Base-by-base conservation (phyloP, 2,888 invertebrate genomes). In the Epinotia nisella region DNA sequence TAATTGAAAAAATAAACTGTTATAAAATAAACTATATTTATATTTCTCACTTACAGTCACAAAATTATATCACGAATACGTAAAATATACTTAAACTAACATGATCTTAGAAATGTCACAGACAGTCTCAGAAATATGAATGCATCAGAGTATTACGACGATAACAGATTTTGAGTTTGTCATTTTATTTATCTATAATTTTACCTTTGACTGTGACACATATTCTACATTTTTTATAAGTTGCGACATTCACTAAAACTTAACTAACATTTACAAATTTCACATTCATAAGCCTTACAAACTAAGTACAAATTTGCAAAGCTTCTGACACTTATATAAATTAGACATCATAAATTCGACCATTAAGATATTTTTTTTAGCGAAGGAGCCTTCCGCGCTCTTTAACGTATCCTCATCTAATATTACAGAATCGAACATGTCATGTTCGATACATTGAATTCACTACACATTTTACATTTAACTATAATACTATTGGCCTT, bases 11-110 rank as follows among this genome's bases (percentile, higher is more conserved):
- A 62, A 3, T 45, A 68, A 49, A 58, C 7, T 15, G 21, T 15
- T 24, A 39, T 68, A 51, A 56, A 51, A 62, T 68, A 71, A 72
- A 72, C 68, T 72, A 68, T 72, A 68, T 62, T 72, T 72, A 21
- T 62, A 71, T 62, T 56, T 72, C 53, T 72, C 39, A 71, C 55
- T 55, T 58, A 65, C 60, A 72, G 67, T 56, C 72, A 35, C 68
- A 62, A 61, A 60, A 62, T 72, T 35, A 58, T 67, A 72, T 72
- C 71, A 72, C 71, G 61, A 21, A 39, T 55, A 62, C 55, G 29
- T 24, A 58, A 68, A 56, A 67, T 59, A 59, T 21, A 68, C 62
- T 68, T 71, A 71, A 71, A 2, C 61, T 68, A 72, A 3, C 11
- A 41, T 62, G 53, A 51, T 68, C 2, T 21, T 15, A 41, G 15